Evolutionary conservation across 2,797 vertebrate species (phyloP).

Genomic region (Antennarius maculatus): DNA sequence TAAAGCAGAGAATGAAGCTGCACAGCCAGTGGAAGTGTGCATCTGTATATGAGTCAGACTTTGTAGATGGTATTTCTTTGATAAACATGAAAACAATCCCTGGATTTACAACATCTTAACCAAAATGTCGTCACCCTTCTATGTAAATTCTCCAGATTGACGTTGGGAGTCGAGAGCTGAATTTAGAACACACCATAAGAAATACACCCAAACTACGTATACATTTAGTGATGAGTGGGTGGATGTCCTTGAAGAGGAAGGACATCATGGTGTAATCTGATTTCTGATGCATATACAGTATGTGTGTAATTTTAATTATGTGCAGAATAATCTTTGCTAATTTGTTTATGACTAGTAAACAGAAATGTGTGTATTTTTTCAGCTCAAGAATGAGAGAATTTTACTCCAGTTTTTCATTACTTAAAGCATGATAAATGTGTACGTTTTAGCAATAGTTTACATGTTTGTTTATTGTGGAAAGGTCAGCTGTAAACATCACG

Average conservation of each 20-base stretch:
- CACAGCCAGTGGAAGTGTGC: neutral
- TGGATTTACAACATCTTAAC: conserved; percentile 28
- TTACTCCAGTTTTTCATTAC: neutral
- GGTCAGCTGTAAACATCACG: too few species aligned
- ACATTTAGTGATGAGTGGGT: neutral
- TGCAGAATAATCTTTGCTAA: conserved; percentile 17
- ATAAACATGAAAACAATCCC: conserved; percentile 24
- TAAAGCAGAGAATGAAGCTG: neutral
- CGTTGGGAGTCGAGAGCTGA: neutral
- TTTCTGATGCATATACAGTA: conserved; percentile 8
- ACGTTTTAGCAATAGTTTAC: too few species aligned
- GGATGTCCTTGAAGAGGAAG: conserved; percentile 26
- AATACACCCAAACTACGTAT: neutral
- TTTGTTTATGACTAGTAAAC: conserved; percentile 15
- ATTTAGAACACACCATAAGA: neutral
- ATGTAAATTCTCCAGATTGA: conserved; percentile 17
- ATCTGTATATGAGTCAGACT: neutral
- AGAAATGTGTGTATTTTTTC: neutral
- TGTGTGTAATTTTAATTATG: conserved; percentile 18
- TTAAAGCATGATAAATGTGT: neutral
- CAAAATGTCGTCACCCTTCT: conserved; percentile 33
- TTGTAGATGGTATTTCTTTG: neutral
- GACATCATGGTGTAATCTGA: conserved; percentile 12
- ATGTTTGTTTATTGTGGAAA: too few species aligned
- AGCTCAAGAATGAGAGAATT: neutral